Conservation (phyloP, 2,797 vertebrate species). For the Eospalax fontanierii region DNA sequence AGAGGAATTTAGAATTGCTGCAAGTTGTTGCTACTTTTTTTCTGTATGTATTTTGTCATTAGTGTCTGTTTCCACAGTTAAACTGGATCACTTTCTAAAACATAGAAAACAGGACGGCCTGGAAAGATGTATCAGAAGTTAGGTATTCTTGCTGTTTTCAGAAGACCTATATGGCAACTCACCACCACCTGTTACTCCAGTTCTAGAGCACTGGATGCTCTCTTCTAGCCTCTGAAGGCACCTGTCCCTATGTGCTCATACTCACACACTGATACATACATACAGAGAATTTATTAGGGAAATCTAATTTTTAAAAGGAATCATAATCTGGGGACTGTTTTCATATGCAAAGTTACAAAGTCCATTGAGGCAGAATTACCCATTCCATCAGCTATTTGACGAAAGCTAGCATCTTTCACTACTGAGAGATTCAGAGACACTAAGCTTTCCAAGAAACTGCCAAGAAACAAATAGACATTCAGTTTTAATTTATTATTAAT, state of each 20-base stretch:
- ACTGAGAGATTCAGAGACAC: background rate
- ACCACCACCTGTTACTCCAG: background rate
- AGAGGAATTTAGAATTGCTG: background rate
- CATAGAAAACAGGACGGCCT: background rate
- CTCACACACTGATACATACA: background rate
- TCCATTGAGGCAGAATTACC: background rate
- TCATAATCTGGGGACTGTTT: background rate
- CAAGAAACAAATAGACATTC: background rate
- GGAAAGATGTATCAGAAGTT: background rate
- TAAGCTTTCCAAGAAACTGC: background rate
- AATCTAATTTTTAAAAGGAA: no score
- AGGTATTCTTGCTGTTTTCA: background rate
- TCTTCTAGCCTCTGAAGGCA: background rate
- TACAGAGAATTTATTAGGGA: background rate
- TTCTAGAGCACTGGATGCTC: background rate
- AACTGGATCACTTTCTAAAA: background rate
- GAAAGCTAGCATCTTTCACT: background rate
- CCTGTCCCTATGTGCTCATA: background rate
- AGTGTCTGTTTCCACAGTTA: background rate
- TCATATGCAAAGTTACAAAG: background rate
- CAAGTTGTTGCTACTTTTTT: background rate
- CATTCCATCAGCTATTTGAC: background rate
- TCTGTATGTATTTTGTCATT: conserved; percentile 3
- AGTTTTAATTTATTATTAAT: background rate
- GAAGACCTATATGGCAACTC: background rate